Evolutionary conservation across 2,888 invertebrate genomes (phyloP).

Genomic region (Mythimna pallens): DNA sequence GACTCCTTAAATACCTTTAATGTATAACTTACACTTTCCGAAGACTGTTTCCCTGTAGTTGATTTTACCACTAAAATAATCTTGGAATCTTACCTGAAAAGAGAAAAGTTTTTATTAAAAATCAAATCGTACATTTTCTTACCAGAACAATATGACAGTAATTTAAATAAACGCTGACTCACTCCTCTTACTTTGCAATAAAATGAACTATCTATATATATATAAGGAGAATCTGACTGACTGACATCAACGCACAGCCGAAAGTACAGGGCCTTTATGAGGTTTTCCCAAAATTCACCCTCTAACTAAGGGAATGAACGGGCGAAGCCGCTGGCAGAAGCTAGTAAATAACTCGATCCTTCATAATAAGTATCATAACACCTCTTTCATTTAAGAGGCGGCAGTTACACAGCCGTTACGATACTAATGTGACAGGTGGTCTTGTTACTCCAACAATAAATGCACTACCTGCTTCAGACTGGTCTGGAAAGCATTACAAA

Average conservation of each 20-base stretch:
- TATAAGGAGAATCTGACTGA: no score
- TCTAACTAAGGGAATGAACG: no score
- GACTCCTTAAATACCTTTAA: no score
- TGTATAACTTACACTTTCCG: constrained; percentile 37
- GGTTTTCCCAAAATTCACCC: no score
- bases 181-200: background rate
- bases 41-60: background rate
- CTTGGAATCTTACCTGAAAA: constrained; percentile 71
- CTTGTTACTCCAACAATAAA: constrained; percentile 40
- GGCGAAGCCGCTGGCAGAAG: no score
- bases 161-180: background rate
- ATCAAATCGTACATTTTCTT: background rate
- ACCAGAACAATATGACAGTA: background rate
- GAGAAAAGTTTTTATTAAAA: constrained; percentile 31
- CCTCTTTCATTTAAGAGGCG: constrained; percentile 37
- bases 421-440: constrained; percentile 46
- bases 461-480: constrained; percentile 17
- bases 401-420: constrained; percentile 29
- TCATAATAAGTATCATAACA: constrained; percentile 19
- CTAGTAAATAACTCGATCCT: constrained; percentile 15
- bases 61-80: background rate
- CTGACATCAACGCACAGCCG: no score
- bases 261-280: no score
- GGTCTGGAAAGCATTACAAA: constrained; percentile 26
- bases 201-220: constrained; percentile 1